Evolutionary conservation across 2,888 invertebrate genomes (phyloP).

Genomic region (Pristionchus entomophagus): DNA sequence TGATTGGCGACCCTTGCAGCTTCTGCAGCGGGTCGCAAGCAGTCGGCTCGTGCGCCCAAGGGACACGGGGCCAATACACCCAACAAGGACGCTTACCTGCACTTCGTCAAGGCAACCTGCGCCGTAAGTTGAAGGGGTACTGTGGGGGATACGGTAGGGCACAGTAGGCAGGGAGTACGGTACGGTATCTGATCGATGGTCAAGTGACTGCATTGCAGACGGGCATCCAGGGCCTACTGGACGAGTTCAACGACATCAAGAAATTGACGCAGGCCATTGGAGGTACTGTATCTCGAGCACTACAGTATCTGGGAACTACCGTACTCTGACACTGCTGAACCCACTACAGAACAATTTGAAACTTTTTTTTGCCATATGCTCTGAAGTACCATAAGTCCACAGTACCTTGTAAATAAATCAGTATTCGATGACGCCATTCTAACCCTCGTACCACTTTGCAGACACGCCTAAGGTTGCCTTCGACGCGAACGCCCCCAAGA

Average conservation of each 20-base stretch:
- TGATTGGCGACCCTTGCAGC: not conserved
- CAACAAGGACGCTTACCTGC: constrained; percentile 31
- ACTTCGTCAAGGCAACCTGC: constrained; percentile 51
- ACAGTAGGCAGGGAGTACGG: not conserved
- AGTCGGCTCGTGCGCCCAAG: not conserved
- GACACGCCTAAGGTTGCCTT: constrained; percentile 59
- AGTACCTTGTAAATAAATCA: too few relatives aligned
- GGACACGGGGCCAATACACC: not conserved
- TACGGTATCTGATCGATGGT: not conserved
- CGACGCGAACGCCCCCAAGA: constrained; percentile 60
- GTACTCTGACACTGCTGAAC: too few relatives aligned
- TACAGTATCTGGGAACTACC: too few relatives aligned
- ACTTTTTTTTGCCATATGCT: too few relatives aligned
- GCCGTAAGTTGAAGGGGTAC: constrained; percentile 35
- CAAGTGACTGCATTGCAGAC: constrained; percentile 1
- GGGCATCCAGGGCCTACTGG: constrained; percentile 54
- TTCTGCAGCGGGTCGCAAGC: not conserved
- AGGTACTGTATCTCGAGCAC: not conserved
- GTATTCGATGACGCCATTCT: not conserved
- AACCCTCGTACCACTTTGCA: not conserved
- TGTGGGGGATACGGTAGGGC: not conserved
- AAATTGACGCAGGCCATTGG: constrained; percentile 54
- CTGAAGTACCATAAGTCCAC: too few relatives aligned
- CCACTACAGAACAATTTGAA: too few relatives aligned
- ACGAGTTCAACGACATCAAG: constrained; percentile 53